Base-by-base conservation (phyloP, 1,140 invertebrate genomes). In the Danaus plexippus region DNA sequence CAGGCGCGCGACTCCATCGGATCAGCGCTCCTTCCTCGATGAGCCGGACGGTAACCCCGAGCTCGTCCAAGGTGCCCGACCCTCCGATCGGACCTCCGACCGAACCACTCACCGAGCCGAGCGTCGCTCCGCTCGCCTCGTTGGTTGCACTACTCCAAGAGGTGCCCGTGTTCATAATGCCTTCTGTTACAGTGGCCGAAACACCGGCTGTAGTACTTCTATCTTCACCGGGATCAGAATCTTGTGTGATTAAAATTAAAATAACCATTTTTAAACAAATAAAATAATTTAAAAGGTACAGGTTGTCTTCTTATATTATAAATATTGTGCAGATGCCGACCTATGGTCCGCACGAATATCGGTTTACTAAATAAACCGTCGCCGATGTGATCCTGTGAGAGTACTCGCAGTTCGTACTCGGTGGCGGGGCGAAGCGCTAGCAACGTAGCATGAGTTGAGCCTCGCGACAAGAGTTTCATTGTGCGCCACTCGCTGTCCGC, bases 301-400 rank as follows among this genome's bases (percentile, higher is more conserved):
- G 22, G 22, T 32, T 32, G 22, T 32, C 22, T 32, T 32, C 22
- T 32, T 2, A 32, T 32, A 32, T 22, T 45, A n/a, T 22, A 22
- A 10, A 46, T 22, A 44, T 8, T 9, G 9, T 6, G 10, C 22
- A 10, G 7, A 51, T 9, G 6, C 7, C 47, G 62, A 89, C 92
- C 90, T 85, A 93, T 91, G 0, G 96, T 97, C 67, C 89, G 90
- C 43, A 94, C 91, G 60, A 90, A 90, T 10, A 97, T 88, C 7
- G 94, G 90, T 80, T 96, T 94, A 76, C 96, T 97, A 74, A 96
- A 96, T 86, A 97, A 93, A 10, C 96, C 95, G 69, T 97, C 95
- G 2, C 96, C 96, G 47, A 82, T 69, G 67, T 92, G 90, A 80
- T 97, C 96, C 68, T 95, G 92, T 60, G 95, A 94, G 15, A 97